Evolutionary conservation across 2,113 vertebrate species (phyloP).

Genomic region (Gnathonemus longibarbis): DNA sequence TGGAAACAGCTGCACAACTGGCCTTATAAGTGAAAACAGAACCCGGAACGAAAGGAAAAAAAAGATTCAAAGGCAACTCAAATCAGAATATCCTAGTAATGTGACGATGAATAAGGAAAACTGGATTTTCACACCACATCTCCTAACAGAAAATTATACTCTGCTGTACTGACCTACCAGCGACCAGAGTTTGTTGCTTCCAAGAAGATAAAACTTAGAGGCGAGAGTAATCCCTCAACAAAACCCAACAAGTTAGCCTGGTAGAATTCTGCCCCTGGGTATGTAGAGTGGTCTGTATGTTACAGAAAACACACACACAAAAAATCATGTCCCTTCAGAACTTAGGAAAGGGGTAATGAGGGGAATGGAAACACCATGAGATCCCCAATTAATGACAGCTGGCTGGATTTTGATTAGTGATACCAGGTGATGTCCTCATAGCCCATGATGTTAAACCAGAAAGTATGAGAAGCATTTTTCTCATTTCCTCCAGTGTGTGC

Average conservation of each 20-base stretch:
- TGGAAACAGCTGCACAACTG: not conserved
- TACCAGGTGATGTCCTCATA: not conserved
- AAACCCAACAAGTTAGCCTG: not conserved
- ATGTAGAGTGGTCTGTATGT: not conserved
- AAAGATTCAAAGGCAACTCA: not conserved
- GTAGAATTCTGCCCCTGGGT: not conserved
- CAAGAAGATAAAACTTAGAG: not conserved
- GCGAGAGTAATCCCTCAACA: not conserved
- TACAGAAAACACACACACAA: not conserved
- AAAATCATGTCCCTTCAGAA: not conserved
- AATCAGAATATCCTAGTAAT: not conserved
- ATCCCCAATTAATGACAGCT: not conserved
- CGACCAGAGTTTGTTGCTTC: not conserved
- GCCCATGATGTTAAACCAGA: not conserved
- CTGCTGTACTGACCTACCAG: not conserved
- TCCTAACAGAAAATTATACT: not conserved
- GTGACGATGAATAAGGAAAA: not conserved
- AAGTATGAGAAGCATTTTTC: not conserved
- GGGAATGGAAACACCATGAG: not conserved
- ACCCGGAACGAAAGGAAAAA: not conserved
- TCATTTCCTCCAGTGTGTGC: not conserved
- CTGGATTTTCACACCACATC: not conserved
- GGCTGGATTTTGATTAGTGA: not conserved
- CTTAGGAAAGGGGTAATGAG: not conserved
- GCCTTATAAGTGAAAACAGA: not conserved